phyloP scores from a whole-genome alignment of 2,113 vertebrate genomes.

The Neomonachus schauinslandi region DNA sequence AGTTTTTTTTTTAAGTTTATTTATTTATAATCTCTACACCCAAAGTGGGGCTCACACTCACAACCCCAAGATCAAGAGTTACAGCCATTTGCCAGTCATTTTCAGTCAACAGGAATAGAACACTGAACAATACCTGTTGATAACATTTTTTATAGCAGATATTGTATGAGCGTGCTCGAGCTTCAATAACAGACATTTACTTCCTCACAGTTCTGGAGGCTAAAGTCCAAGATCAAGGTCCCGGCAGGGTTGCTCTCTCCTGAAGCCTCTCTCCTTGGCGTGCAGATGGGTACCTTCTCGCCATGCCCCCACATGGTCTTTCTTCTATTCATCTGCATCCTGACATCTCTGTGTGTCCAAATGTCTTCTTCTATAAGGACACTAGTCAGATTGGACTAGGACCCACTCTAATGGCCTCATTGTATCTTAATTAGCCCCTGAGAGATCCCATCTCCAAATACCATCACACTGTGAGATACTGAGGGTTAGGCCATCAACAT shows the following conservation, averaged over 20 bases:
- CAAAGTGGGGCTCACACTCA: neutral
- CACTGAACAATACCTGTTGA: fast-evolving
- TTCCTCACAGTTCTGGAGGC: neutral
- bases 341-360: neutral
- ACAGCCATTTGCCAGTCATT: neutral
- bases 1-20: neutral
- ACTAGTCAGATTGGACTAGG: neutral
- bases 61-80: neutral
- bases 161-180: neutral
- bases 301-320: neutral
- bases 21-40: neutral
- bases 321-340: too few relatives aligned
- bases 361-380: neutral
- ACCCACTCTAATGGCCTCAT: neutral
- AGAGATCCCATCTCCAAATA: neutral
- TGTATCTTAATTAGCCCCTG: neutral
- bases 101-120: too few relatives aligned
- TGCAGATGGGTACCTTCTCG: fast-evolving
- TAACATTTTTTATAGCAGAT: neutral
- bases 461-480: neutral
- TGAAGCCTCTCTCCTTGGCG: neutral
- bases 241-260: fast-evolving
- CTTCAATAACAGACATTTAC: neutral
- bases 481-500: neutral
- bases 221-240: neutral